These are phyloP conservation scores for Drosophila pachea DNA, from an alignment of 1,140 invertebrate species.

Conservation along the genomic window DNA sequence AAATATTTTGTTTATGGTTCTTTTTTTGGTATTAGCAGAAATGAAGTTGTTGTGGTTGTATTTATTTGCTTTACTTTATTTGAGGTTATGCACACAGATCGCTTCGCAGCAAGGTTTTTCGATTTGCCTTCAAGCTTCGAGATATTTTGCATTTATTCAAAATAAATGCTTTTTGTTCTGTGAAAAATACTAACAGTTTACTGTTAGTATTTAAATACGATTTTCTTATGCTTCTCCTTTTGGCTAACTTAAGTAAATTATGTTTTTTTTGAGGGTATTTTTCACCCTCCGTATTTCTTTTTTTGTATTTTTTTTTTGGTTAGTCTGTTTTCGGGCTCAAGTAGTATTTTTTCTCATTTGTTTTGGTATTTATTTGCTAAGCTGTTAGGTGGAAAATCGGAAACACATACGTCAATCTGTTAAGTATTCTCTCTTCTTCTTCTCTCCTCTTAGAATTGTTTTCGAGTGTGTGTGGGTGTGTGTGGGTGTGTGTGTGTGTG, in stretches of 20 bases:
- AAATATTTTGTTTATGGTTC: constrained; percentile 29
- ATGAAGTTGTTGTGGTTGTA: constrained; percentile 8
- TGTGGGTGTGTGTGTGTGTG: constrained; percentile 15
- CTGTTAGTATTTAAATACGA: not conserved
- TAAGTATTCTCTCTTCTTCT: constrained; percentile 34
- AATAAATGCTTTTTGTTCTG: constrained; percentile 58
- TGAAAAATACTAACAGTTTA: constrained; percentile 14
- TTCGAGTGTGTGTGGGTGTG: constrained; percentile 3
- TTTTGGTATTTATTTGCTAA: constrained; percentile 55
- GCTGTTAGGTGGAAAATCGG: constrained; percentile 75
- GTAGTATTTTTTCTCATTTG: constrained; percentile 28
- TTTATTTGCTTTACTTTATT: constrained; percentile 8
- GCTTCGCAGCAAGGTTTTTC: constrained; percentile 20
- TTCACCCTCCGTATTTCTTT: not conserved
- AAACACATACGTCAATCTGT: constrained; percentile 66
- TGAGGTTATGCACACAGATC: constrained; percentile 26
- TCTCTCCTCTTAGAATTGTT: constrained; percentile 20
- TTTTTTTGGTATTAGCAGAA: constrained; percentile 14
- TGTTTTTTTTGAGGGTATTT: constrained; percentile 1
- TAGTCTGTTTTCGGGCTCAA: constrained; percentile 3
- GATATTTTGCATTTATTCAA: constrained; percentile 31
- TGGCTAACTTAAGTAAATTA: constrained; percentile 7
- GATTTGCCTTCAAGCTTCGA: constrained; percentile 31
- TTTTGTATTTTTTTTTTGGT: constrained; percentile 1
- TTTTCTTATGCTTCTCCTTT: not conserved